These are phyloP conservation scores for Macropis europaea DNA, from an alignment of 2,888 invertebrate genomes.

Conservation along the genomic window DNA sequence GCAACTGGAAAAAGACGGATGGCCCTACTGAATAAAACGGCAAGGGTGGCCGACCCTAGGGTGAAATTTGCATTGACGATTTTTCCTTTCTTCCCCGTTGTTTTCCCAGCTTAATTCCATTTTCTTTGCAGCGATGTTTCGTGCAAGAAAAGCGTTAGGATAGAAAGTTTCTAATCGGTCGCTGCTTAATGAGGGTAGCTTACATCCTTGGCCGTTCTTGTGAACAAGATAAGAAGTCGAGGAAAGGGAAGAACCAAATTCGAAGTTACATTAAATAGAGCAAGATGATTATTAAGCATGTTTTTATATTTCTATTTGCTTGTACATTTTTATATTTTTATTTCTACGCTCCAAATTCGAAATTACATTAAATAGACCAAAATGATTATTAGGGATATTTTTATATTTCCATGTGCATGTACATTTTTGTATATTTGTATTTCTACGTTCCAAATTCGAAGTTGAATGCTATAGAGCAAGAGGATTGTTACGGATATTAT, in stretches of 20 bases:
- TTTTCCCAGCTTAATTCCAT: slow-evolving; percentile 35
- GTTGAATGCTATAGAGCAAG: background rate
- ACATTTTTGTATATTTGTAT: no score
- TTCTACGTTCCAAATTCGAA: no score
- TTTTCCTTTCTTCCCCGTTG: background rate
- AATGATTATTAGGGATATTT: no score
- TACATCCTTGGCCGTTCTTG: background rate
- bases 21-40: slow-evolving; percentile 45
- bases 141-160: background rate
- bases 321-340: no score
- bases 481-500: no score
- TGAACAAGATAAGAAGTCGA: background rate
- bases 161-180: slow-evolving; percentile 26
- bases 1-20: slow-evolving; percentile 38
- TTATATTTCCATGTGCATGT: no score
- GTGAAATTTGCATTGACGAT: slow-evolving; percentile 57
- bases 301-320: no score
- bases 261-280: background rate
- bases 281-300: no score
- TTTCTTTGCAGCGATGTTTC: slow-evolving; percentile 8
- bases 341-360: no score
- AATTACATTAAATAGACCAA: background rate
- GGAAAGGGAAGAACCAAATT: no score
- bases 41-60: slow-evolving; percentile 23
- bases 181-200: slow-evolving; percentile 6